phyloP scores from a whole-genome alignment of 2,888 invertebrate genomes.

The Strigamia maritima region DNA sequence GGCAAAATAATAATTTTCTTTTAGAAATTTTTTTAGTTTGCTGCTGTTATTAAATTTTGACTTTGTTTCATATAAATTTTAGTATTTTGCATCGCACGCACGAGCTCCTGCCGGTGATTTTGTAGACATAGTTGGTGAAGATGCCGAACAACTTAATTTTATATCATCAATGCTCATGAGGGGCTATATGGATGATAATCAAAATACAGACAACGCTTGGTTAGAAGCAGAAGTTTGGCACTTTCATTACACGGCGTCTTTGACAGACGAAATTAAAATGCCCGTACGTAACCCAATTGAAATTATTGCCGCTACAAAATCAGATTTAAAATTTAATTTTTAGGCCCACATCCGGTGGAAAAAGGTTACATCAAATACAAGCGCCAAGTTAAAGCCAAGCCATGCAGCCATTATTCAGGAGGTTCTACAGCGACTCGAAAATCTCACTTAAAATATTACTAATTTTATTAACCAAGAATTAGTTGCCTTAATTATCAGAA shows the following conservation, averaged over 20 bases:
- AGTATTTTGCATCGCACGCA: conserved; percentile 41
- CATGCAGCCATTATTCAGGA: conserved; percentile 40
- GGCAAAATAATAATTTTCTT: no score
- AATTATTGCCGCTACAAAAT: no score
- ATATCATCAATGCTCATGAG: conserved; percentile 62
- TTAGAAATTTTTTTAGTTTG: no score
- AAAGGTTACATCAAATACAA: conserved; percentile 37
- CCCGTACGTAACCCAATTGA: no score
- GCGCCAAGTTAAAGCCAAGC: conserved; percentile 40
- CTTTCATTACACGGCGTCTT: conserved; percentile 70
- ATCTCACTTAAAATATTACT: neutral
- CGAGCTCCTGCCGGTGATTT: conserved; percentile 41
- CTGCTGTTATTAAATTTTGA: no score
- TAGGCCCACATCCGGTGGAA: conserved; percentile 40
- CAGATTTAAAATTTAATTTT: conserved; percentile 17
- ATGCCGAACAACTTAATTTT: conserved; percentile 39
- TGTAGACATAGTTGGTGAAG: conserved; percentile 42
- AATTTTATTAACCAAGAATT: no score
- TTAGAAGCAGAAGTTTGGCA: conserved; percentile 93
- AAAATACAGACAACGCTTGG: conserved; percentile 99
- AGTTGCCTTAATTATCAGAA: no score
- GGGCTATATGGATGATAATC: conserved; percentile 94
- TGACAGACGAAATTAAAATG: conserved; percentile 24
- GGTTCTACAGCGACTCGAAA: conserved; percentile 40
- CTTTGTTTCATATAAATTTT: conserved; percentile 37